Evolutionary conservation across 2,797 vertebrate species (phyloP).

Genomic region (Cynodonichthys magdalenae): DNA sequence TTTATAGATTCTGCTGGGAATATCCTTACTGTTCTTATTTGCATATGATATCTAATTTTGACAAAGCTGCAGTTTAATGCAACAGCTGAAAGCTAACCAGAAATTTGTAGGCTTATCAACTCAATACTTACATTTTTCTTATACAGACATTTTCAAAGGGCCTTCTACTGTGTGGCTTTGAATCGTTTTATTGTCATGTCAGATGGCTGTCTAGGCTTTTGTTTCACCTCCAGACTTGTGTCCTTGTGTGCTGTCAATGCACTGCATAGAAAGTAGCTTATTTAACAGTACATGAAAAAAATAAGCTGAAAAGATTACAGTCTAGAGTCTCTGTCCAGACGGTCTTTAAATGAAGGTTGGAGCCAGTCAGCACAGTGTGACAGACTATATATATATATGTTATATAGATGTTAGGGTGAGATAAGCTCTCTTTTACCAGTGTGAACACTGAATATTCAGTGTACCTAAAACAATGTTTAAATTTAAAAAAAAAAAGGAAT

Average conservation of each 20-base stretch:
- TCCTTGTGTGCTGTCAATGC: slow-evolving; percentile 65
- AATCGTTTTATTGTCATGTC: slow-evolving; percentile 41
- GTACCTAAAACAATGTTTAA: background rate
- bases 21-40: slow-evolving; percentile 33
- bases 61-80: slow-evolving; percentile 30
- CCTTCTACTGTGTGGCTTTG: slow-evolving; percentile 41
- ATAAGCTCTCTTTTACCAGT: background rate
- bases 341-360: slow-evolving; percentile 39
- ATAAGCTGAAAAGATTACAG: slow-evolving; percentile 46
- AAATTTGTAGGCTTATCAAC: slow-evolving; percentile 29
- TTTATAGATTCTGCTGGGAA: slow-evolving; percentile 48
- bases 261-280: slow-evolving; percentile 58
- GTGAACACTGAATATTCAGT: background rate
- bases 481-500: background rate
- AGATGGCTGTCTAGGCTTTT: slow-evolving; percentile 52
- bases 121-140: slow-evolving; percentile 55
- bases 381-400: no score
- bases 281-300: slow-evolving; percentile 44
- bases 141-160: slow-evolving; percentile 33
- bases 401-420: background rate
- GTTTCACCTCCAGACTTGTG: slow-evolving; percentile 54
- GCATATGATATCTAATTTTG: slow-evolving; percentile 30
- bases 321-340: slow-evolving; percentile 47
- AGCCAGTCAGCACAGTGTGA: slow-evolving; percentile 32
- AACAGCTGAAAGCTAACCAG: slow-evolving; percentile 45